Base-by-base conservation (phyloP, 2,113 vertebrate genomes). In the Gobius niger region DNA sequence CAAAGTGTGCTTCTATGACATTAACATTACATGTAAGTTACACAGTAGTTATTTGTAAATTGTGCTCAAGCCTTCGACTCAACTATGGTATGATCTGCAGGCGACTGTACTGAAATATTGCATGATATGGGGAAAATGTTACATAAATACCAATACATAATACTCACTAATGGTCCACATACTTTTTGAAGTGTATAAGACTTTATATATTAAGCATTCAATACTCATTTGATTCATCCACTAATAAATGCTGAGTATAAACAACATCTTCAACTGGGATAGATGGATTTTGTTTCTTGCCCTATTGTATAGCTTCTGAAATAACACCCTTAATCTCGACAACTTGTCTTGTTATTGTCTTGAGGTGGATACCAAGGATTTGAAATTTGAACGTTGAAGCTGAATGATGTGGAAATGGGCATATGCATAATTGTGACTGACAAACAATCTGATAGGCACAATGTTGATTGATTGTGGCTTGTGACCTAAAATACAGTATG, bases 11-110 rank as follows among this genome's bases (percentile, higher is more conserved):
- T 81, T 65, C 51, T 68, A 70, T 57, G 61, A 77, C 63, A 75
- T 71, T 59, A 70, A 80, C 64, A 60, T 56, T 24, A 77, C 68
- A 70, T 52, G 75, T 46, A 74, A 52, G 64, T 59, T 72, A 64
- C 77, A 84, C 74, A 73, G 63, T 18, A 52, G 51, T 8, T 18
- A 16, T 10, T 52, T 10, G 2, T 18, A 52, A 52, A 16, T 10
- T 52, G 51, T 52, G 5, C 47, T 14, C 12, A 13, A 49, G 47
- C 7, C 47, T 49, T 52, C 18, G 16, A n/a, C 16, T 52, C 18
- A 52, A 52, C 16, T 51, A 7, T 51, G 16, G 16, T 4, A 52
- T 52, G 6, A 7, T 49, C 13, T 53, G 51, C n/a, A 18, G 16
- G 24, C 24, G 24, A 34, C 24, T 34, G 24, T 34, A 34, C 24